Percentiles rank a stretch among this genome's conserved stretches.
Conservation (phyloP, 2,113 vertebrate species). For the Protobothrops mucrosquamatus region DNA sequence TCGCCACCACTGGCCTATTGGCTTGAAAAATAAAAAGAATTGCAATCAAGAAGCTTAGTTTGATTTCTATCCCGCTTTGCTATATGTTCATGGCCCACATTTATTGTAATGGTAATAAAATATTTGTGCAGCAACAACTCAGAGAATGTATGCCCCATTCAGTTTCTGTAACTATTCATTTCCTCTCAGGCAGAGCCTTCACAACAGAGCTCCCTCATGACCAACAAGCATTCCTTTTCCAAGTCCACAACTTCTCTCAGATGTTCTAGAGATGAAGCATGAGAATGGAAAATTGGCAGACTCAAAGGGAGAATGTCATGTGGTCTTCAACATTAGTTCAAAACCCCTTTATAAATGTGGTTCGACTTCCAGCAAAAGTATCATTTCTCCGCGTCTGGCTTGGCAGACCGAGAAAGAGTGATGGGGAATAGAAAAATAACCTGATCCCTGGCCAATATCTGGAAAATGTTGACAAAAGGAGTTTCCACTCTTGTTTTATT, state of each 20-base stretch:
- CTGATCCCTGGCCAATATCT: not conserved
- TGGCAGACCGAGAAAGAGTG: not conserved
- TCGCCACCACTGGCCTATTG: too few relatives aligned
- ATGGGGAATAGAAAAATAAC: not conserved
- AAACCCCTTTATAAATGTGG: not conserved
- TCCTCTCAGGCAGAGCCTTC: not conserved
- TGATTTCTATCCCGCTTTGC: not conserved
- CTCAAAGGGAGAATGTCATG: not conserved
- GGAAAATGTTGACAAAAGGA: not conserved
- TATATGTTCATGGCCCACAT: not conserved
- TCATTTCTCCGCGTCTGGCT: not conserved
- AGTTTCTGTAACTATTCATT: not conserved
- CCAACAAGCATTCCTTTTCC: not conserved
- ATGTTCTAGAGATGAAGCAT: not conserved
- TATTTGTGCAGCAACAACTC: not conserved
- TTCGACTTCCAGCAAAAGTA: not conserved
- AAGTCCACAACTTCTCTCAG: not conserved
- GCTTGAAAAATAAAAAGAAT: not conserved
- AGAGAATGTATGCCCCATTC: not conserved
- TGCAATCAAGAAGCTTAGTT: not conserved
- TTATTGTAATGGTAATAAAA: not conserved
- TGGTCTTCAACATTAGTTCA: not conserved
- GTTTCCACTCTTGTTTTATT: not conserved
- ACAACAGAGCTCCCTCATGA: not conserved
- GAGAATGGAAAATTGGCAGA: not conserved